Conservation (phyloP, 2,797 vertebrate genomes). For the Gila robusta region DNA sequence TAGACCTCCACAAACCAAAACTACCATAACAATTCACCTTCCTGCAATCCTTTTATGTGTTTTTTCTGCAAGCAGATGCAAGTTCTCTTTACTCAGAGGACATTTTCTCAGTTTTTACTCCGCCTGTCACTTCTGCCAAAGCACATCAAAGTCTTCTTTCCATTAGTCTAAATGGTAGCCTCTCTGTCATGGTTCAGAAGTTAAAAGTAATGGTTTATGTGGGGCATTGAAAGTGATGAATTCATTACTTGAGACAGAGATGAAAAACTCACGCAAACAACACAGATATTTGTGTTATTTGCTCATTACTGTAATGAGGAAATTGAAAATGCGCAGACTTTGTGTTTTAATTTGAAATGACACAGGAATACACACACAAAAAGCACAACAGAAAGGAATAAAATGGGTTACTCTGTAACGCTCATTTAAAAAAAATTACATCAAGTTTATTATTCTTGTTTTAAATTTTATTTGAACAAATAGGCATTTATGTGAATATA, state of each 20-base stretch:
- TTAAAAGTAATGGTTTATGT: slow-evolving; percentile 75
- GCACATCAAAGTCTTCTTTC: slow-evolving; percentile 65
- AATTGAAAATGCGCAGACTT: slow-evolving; percentile 65
- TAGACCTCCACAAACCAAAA: slow-evolving; percentile 14
- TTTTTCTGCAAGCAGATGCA: slow-evolving; percentile 19
- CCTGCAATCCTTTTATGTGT: slow-evolving; percentile 8
- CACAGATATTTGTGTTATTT: slow-evolving; percentile 66
- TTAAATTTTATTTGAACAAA: neutral
- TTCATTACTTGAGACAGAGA: slow-evolving; percentile 71
- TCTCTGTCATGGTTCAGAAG: slow-evolving; percentile 71
- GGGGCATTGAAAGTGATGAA: slow-evolving; percentile 68
- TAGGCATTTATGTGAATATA: neutral
- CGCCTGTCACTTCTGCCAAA: slow-evolving; percentile 56
- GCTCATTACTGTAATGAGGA: slow-evolving; percentile 66
- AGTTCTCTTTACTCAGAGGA: slow-evolving; percentile 39
- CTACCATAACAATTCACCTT: slow-evolving; percentile 9
- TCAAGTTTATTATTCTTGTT: slow-evolving; percentile 18
- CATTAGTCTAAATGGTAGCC: slow-evolving; percentile 74
- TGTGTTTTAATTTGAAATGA: slow-evolving; percentile 54
- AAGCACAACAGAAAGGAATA: slow-evolving; percentile 7
- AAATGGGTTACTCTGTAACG: neutral
- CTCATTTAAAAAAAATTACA: slow-evolving; percentile 22
- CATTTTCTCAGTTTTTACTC: slow-evolving; percentile 54
- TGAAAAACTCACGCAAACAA: slow-evolving; percentile 65
- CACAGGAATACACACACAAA: slow-evolving; percentile 6